A percentile compares a stretch with the other conserved stretches of the same genome.
Conservation (phyloP, 2,797 vertebrate species). For the Lophius americanus region DNA sequence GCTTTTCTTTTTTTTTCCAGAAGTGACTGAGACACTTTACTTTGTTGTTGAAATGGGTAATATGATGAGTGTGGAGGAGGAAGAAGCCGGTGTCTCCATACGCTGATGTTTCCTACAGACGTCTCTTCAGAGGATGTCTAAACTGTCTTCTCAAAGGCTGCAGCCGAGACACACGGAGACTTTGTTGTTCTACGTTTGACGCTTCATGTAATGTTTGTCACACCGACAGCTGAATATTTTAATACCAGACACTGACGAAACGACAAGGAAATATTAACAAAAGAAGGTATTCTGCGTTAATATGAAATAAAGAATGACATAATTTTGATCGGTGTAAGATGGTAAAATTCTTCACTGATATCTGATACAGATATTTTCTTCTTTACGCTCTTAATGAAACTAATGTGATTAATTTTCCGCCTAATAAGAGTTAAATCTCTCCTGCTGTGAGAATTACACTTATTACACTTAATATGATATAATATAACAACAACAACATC, state of each 20-base stretch:
- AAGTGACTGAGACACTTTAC: slow-evolving; percentile 41
- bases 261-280: slow-evolving; percentile 4
- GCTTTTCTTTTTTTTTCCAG: slow-evolving; percentile 16
- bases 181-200: slow-evolving; percentile 56
- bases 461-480: no score
- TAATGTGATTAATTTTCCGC: no score
- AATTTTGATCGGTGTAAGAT: no score
- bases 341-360: no score
- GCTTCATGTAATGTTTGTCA: slow-evolving; percentile 34
- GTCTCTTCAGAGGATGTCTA: slow-evolving; percentile 59
- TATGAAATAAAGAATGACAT: neutral
- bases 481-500: no score
- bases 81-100: slow-evolving; percentile 40
- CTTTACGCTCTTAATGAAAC: no score
- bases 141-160: slow-evolving; percentile 53
- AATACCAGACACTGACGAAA: slow-evolving; percentile 7
- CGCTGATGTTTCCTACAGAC: slow-evolving; percentile 62
- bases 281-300: neutral
- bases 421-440: no score
- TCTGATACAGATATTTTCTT: no score
- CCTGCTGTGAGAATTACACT: no score
- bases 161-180: slow-evolving; percentile 29
- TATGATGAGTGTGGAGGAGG: slow-evolving; percentile 61
- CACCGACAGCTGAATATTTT: slow-evolving; percentile 24
- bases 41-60: slow-evolving; percentile 61